Evolutionary conservation across 2,888 invertebrate genomes (phyloP), one percentile per base, ranked within the genome.

Genomic region (Synergus gifuensis): DNA sequence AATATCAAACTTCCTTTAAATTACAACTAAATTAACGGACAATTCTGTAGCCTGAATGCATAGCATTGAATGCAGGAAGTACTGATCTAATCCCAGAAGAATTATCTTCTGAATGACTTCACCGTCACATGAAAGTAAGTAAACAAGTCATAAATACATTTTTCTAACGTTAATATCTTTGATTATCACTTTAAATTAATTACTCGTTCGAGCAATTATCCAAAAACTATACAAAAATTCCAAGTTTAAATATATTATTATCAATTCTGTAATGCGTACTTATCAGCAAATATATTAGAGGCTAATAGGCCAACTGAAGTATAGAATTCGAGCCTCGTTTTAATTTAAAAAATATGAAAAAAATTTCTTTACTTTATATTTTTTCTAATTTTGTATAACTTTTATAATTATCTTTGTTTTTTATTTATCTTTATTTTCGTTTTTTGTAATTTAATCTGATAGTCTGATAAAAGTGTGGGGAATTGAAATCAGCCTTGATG

Each of bases 91-190:
- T 66, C 9, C 40, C 18, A 42, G 42, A 66, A 42, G 42, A 66
- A 66, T 66, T 42, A 66, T 42, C 3, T n/a, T 66, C 16, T 66
- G n/a, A 42, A 66, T 66, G 66, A 66, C 66, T 66, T 66, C n/a
- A 66, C 4, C 18, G n/a, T 11, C n/a, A 42, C 11, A 66, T 2
- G 42, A 66, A 66, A 66, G 11, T 22, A 22, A 62, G 58, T 16
- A 66, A 66, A 18, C 18, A 42, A 42, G 42, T 66, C 16, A 66
- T 66, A 18, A 40, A 66, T 66, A 14, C 8, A 40, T 66, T 66
- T 42, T 42, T 42, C 2, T 4, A 42, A 40, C 11, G 40, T 14
- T 16, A 54, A 58, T 18, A 63, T 5, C 42, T 42, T 40, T 42
- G 1, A 42, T 9, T 44, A 42, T 66, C 42, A 66, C 11, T 11